Base-by-base conservation (phyloP, 1,140 invertebrate species). In the Hyles euphorbiae region DNA sequence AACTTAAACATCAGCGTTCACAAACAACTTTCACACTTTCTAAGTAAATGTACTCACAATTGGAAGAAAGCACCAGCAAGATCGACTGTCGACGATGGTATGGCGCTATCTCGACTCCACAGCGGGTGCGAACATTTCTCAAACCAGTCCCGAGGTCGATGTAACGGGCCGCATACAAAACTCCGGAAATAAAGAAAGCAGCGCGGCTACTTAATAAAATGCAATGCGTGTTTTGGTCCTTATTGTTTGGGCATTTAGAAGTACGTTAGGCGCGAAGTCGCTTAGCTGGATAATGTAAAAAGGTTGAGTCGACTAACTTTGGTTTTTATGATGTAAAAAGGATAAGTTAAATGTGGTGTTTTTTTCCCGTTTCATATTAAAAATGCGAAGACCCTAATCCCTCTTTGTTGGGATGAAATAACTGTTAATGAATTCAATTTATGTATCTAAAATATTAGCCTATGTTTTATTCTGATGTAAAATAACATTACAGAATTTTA, bases 151-250 rank as follows among this genome's bases (percentile, higher is more conserved):
- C 47, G 70, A 77, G 80, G 81, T 79, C 81, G 73, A 74, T 63
- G 70, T 87, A 87, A 84, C 83, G 83, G 83, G 56, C 57, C 76
- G 80, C 74, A 82, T 82, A 81, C 79, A 74, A 81, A 79, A 70
- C 33, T 45, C 40, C 53, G 54, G 54, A 56, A 56, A 47, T 61
- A 53, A 79, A 81, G 73, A 80, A 77, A 77, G 73, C 61, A 61
- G 46, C 53, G 44, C 46, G 50, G 43, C 47, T 22, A 47, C 48
- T 10, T 54, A 44, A 58, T 55, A 57, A 40, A 59, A 63, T 63
- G 45, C 55, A 61, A 12, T 49, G 43, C 50, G 22, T 51, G 58
- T 48, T n/a, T 55, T 51, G 56, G 45, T 53, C 44, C 53, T 43
- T 43, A 47, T 48, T 48, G n/a, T 11, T 11, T 11, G 4, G 3